phyloP scores from a whole-genome alignment of 2,797 vertebrate species.

The Acrossocheilus fasciatus region DNA sequence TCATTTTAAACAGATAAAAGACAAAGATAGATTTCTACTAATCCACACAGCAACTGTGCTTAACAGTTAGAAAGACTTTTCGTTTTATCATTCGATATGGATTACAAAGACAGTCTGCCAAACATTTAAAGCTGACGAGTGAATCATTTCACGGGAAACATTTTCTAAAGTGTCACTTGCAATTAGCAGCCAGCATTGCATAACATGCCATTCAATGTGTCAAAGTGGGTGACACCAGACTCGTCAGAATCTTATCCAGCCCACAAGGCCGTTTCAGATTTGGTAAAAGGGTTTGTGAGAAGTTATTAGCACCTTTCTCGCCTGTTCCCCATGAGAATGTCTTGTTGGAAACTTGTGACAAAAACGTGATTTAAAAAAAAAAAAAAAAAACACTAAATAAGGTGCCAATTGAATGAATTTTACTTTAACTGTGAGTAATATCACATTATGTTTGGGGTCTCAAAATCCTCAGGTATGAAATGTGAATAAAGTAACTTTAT shows the following conservation, averaged over 20 bases:
- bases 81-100: constrained; percentile 72
- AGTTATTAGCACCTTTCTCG: constrained; percentile 30
- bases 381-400: not conserved
- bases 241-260: constrained; percentile 44
- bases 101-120: constrained; percentile 72
- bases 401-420: not conserved
- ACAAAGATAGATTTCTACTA: not conserved
- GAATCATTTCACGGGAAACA: constrained; percentile 85
- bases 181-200: constrained; percentile 85
- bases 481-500: not conserved
- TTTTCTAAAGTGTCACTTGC: constrained; percentile 84
- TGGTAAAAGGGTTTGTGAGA: constrained; percentile 40
- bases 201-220: constrained; percentile 78
- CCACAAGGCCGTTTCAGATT: constrained; percentile 36
- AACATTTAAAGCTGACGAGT: constrained; percentile 80
- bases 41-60: not conserved
- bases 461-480: not conserved
- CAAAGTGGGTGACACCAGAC: constrained; percentile 59
- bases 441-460: not conserved
- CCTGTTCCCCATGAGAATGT: constrained; percentile 22
- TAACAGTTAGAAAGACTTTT: constrained; percentile 24
- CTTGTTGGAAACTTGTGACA: not conserved
- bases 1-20: not conserved
- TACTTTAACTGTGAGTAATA: not conserved
- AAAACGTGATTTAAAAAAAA: not conserved